phyloP scores from a whole-genome alignment of 2,797 vertebrate genomes.

The Cirrhinus molitorella region DNA sequence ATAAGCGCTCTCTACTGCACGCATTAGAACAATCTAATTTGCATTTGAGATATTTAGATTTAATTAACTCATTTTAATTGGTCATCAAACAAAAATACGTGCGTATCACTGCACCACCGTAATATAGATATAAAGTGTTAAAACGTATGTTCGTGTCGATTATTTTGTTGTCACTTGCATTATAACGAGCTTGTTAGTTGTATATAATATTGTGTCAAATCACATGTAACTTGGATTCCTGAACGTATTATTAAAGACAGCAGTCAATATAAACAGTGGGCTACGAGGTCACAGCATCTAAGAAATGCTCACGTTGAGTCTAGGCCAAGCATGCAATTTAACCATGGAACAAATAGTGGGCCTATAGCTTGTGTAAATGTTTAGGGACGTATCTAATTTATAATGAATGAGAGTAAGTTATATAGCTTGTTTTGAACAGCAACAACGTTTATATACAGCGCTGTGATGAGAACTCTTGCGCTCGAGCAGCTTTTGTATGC shows the following conservation, averaged over 20 bases:
- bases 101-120: background rate
- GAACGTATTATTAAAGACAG: conserved; percentile 3
- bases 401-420: conserved; percentile 11
- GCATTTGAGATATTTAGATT: background rate
- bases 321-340: conserved; percentile 30
- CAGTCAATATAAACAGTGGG: conserved; percentile 19
- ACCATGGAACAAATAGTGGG: background rate
- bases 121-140: background rate
- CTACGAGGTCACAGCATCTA: background rate
- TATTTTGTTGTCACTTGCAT: background rate
- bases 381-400: conserved; percentile 31
- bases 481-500: background rate
- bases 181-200: background rate
- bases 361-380: conserved; percentile 26
- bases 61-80: background rate
- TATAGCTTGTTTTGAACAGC: conserved; percentile 1
- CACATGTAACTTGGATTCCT: background rate
- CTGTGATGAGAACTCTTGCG: background rate
- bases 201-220: background rate
- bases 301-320: conserved; percentile 2
- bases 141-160: background rate
- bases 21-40: background rate
- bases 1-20: background rate
- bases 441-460: background rate
- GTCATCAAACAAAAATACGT: background rate